Percentiles rank a stretch among this genome's conserved stretches.
Evolutionary conservation across 2,113 vertebrate species (phyloP).

Genomic region (Sebastes schlegelii): DNA sequence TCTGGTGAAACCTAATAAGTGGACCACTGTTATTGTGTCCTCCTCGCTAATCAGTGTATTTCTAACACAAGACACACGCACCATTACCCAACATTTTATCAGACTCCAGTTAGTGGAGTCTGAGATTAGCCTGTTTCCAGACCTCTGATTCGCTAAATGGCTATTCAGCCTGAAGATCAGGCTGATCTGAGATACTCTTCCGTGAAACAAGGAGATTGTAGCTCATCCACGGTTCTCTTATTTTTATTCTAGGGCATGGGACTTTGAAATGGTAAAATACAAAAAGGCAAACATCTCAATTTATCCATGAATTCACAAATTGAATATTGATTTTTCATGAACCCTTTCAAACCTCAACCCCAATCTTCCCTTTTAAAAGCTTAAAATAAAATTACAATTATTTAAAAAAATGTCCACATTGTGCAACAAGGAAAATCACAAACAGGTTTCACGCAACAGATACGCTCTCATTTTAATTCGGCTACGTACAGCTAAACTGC

Average conservation of each 20-base stretch:
- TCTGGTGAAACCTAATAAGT: not conserved
- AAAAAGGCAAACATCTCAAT: not conserved
- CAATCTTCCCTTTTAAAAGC: not conserved
- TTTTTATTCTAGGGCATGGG: not conserved
- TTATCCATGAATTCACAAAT: conserved; percentile 2
- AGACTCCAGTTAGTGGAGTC: not conserved
- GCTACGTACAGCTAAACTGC: too few species aligned
- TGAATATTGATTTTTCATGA: not conserved
- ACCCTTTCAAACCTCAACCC: not conserved
- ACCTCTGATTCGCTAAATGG: not conserved
- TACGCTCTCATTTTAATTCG: too few species aligned
- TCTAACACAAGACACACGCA: conserved; percentile 1
- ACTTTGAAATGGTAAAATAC: not conserved
- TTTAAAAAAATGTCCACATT: not conserved
- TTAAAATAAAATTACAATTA: not conserved
- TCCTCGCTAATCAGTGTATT: not conserved
- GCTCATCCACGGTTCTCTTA: not conserved
- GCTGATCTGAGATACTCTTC: not conserved
- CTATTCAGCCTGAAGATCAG: not conserved
- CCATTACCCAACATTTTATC: conserved; percentile 18
- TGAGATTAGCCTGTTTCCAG: conserved; percentile 13
- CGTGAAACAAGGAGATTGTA: not conserved
- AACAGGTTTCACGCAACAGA: too few species aligned
- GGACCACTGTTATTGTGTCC: not conserved
- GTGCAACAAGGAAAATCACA: not conserved